A percentile compares a stretch with the other conserved stretches of the same genome.
Conservation (phyloP, 2,888 invertebrate species). For the Amiota communis region DNA sequence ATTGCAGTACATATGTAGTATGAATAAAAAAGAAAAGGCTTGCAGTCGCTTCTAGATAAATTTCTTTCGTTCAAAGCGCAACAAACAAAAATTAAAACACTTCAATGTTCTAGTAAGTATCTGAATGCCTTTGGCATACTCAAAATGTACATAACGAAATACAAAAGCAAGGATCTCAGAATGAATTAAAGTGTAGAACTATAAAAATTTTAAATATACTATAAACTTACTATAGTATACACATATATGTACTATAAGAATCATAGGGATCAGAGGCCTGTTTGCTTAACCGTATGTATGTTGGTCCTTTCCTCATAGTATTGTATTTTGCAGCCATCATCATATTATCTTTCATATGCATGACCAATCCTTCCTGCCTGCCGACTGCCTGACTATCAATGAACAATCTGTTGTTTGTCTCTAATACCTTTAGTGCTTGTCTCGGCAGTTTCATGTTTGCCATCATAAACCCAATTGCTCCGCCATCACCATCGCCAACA, state of each 20-base stretch:
- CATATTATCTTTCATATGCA: slow-evolving; percentile 9
- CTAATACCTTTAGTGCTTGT: slow-evolving; percentile 21
- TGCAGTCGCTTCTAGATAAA: neutral
- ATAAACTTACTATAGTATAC: neutral
- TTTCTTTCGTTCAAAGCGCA: slow-evolving; percentile 29
- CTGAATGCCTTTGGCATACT: neutral
- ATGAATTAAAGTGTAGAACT: neutral
- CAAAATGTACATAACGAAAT: too few relatives aligned
- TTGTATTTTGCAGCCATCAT: neutral
- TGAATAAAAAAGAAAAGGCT: neutral
- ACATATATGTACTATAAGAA: too few relatives aligned
- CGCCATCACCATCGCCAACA: too few relatives aligned
- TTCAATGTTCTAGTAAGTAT: slow-evolving; percentile 37
- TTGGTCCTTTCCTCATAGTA: neutral
- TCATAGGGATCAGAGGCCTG: neutral
- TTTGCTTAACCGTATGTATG: neutral
- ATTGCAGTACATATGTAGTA: too few relatives aligned
- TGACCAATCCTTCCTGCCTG: neutral
- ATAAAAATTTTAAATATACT: neutral
- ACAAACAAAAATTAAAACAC: slow-evolving; percentile 61
- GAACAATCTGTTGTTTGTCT: slow-evolving; percentile 22
- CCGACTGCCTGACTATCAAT: slow-evolving; percentile 13
- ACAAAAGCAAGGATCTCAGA: too few relatives aligned
- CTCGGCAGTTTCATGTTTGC: slow-evolving; percentile 22
- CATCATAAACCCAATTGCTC: slow-evolving; percentile 13